Base-by-base conservation (phyloP, 2,113 vertebrate genomes). In the Podiceps cristatus region DNA sequence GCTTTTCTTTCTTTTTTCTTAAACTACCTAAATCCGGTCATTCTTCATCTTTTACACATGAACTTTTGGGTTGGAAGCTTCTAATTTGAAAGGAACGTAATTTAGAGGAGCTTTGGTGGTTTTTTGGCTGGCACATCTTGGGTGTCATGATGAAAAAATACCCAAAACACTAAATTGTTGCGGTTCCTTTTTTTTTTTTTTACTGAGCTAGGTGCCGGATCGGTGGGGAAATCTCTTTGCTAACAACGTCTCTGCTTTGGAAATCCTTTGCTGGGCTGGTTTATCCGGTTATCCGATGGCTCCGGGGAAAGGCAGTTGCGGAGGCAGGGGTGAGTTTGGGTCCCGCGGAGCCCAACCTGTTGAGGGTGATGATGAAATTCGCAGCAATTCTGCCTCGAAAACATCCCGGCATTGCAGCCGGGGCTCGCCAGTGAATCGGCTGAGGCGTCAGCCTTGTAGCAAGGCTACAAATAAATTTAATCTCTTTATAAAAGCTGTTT, bases 191-290 rank as follows among this genome's bases (percentile, higher is more conserved):
- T 60, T 35, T 27, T 37, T 37, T 37, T 37, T 37, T 37, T 31
- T n/a, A 33, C 16, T 0, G 10, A 25, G 22, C 20, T 31, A 12
- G 42, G 63, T 37, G 52, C 29, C 0, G 2, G 19, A 16, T 27
- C 1, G 1, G 23, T 15, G 2, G 37, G 37, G 31, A n/a, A 49
- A 25, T 22, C n/a, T 56, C 16, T 35, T 35, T 5, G 2, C 49
- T 35, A 8, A 2, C 23, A 15, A 18, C n/a, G 28, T 63, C 75
- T 24, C n/a, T 9, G 67, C 44, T 42, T 29, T 64, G 59, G 68
- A 31, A 73, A 50, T 5, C 20, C 25, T 44, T 27, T 35, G 49
- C 67, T 4, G 3, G 59, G 67, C 86, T 18, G 58, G 76, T 80
- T 80, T 24, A 25, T 40, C 86, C 13, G 19, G 86, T 80, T 88